Conservation (phyloP, 2,113 vertebrate species). For the Otocyon megalotis region DNA sequence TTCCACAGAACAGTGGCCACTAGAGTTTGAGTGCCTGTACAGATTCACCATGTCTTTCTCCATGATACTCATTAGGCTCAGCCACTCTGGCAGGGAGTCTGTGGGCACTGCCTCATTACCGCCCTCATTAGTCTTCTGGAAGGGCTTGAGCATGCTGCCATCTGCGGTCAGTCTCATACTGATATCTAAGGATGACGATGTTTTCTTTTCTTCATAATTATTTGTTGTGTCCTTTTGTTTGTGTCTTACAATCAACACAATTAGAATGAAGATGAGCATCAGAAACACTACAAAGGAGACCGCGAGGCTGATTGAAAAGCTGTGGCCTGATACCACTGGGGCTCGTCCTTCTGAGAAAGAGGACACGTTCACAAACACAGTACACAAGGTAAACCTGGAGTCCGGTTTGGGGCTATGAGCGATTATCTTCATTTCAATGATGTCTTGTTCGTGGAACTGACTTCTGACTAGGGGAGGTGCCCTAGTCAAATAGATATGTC, state of each 20-base stretch:
- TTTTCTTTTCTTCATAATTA: constrained; percentile 81
- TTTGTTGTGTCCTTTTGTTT: constrained; percentile 86
- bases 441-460: constrained; percentile 74
- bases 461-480: constrained; percentile 86
- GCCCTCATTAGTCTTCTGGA: constrained; percentile 73
- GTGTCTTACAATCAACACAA: constrained; percentile 87
- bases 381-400: constrained; percentile 90
- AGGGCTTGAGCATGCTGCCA: constrained; percentile 25
- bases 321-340: constrained; percentile 73
- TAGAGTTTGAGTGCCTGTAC: constrained; percentile 89
- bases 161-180: constrained; percentile 59
- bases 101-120: constrained; percentile 62
- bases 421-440: constrained; percentile 89
- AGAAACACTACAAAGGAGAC: constrained; percentile 89
- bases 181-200: constrained; percentile 71
- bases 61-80: constrained; percentile 81
- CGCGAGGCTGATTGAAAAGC: constrained; percentile 87
- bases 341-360: constrained; percentile 86
- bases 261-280: constrained; percentile 87
- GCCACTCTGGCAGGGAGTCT: constrained; percentile 84
- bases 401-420: constrained; percentile 91
- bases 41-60: constrained; percentile 82
- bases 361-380: constrained; percentile 93
- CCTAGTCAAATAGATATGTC: constrained; percentile 89
- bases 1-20: constrained; percentile 91